Conservation (phyloP, 2,888 invertebrate genomes). For the Neuroscelio doddi region DNA sequence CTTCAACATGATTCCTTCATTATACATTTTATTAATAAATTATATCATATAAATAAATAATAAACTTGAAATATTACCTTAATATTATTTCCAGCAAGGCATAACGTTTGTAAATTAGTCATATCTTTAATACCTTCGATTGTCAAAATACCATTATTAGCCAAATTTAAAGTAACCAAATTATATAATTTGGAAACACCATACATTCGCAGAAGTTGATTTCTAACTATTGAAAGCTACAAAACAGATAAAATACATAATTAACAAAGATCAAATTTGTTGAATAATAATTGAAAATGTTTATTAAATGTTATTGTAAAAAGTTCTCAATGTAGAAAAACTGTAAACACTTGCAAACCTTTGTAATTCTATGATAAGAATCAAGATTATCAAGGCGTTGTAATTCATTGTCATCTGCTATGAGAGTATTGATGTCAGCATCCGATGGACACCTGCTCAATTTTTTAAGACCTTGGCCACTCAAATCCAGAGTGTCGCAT, state of each 20-base stretch:
- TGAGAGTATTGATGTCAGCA: conserved; percentile 81
- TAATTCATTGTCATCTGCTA: conserved; percentile 90
- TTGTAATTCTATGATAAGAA: conserved; percentile 83
- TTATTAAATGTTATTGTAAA: too few species aligned
- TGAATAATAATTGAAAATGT: not conserved
- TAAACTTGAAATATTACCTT: conserved; percentile 75
- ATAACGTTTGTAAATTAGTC: conserved; percentile 84
- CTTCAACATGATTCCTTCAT: too few species aligned
- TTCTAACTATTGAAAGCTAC: conserved; percentile 88
- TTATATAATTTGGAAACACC: conserved; percentile 86
- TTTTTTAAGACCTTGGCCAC: conserved; percentile 86
- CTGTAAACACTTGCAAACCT: conserved; percentile 73
- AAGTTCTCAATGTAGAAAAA: too few species aligned
- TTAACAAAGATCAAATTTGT: too few species aligned
- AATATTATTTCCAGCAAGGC: conserved; percentile 91
- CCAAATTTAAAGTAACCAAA: conserved; percentile 86
- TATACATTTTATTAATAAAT: not conserved
- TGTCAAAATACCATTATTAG: conserved; percentile 89
- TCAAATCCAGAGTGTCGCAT: conserved; percentile 80
- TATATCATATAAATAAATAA: not conserved
- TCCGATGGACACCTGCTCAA: conserved; percentile 82
- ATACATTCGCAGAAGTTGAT: conserved; percentile 90
- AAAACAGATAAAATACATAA: conserved; percentile 53
- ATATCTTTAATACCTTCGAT: conserved; percentile 93
- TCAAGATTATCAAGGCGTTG: conserved; percentile 91